Evolutionary conservation across 2,113 vertebrate species (phyloP).

Genomic region (Hucho hucho): DNA sequence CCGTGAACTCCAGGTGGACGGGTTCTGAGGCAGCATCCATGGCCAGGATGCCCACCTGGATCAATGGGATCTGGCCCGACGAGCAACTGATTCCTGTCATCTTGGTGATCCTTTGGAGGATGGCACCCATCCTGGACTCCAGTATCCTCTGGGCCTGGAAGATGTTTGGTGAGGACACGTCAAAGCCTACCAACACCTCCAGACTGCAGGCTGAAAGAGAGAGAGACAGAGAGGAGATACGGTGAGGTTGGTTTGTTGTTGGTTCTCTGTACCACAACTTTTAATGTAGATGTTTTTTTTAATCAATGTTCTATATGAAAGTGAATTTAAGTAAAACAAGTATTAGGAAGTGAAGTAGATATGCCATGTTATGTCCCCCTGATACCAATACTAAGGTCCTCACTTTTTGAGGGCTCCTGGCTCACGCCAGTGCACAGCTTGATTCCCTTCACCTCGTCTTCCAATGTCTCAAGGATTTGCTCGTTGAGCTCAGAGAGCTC

Average conservation of each 20-base stretch:
- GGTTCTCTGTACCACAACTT: neutral
- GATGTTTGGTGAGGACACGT: slow-evolving; percentile 82
- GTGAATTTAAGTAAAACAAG: neutral
- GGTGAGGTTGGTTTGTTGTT: neutral
- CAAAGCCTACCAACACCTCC: slow-evolving; percentile 92
- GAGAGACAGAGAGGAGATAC: neutral
- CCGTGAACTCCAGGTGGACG: slow-evolving; percentile 81
- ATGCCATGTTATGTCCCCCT: too few species aligned
- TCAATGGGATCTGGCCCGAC: slow-evolving; percentile 69
- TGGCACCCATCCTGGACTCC: slow-evolving; percentile 74
- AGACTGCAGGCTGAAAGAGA: slow-evolving; percentile 81
- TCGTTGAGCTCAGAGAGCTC: slow-evolving; percentile 89
- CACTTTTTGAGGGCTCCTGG: slow-evolving; percentile 71
- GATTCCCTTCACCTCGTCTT: slow-evolving; percentile 79
- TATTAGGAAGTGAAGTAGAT: too few species aligned
- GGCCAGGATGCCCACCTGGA: slow-evolving; percentile 79
- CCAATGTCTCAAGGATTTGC: slow-evolving; percentile 83
- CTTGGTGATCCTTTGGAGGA: slow-evolving; percentile 85
- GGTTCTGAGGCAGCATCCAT: slow-evolving; percentile 72
- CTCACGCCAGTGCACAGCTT: slow-evolving; percentile 69
- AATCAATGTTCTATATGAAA: neutral
- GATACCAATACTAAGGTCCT: slow-evolving; percentile 2
- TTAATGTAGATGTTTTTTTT: neutral
- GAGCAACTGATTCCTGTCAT: slow-evolving; percentile 86
- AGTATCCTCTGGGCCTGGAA: slow-evolving; percentile 82